Evolutionary conservation across 2,113 vertebrate species (phyloP), one percentile per base, ranked within the genome.

Genomic region (Eptatretus burgeri): DNA sequence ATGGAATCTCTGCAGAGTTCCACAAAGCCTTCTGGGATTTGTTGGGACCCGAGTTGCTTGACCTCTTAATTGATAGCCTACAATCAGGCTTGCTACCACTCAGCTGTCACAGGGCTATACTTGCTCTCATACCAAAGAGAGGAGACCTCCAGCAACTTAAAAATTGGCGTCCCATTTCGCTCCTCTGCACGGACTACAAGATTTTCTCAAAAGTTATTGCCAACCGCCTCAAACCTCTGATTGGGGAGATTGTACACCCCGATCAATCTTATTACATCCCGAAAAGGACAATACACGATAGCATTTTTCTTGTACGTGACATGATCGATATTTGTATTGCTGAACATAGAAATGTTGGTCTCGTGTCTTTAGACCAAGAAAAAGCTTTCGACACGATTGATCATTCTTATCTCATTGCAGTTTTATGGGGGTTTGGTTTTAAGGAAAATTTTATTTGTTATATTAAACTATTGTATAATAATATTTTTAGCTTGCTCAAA

Each of bases 171-270:
- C 64, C 64, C 14, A 19, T 65, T 5, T 17, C 52, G 5, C 51
- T 65, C 14, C 10, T 65, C 11, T 65, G 64, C 64, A 13, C 11
- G 51, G 64, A 65, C 51, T 65, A 65, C 8, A 65, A 65, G 10
- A 62, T 65, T 12, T 10, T 65, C n/a, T 51, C 51, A 9, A 65
- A 65, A 56, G 51, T 51, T 1, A 7, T 65, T 50, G 64, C 16
- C 10, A 65, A 65, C 49, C 2, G 51, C 10, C 16, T 65, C 14
- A 62, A 20, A 51, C 10, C 13, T 12, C 9, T 14, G 13, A 19
- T 56, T 10, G 20, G 17, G 14, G 53, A 5, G 20, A 51, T 65
- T 7, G 52, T 65, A 11, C 64, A 2, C 17, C 14, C 52, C 5
- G 64, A 65, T 11, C 51, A 65, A 8, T 18, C 51, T 2, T 65